Percentiles rank a stretch among this genome's conserved stretches.
These are phyloP conservation scores for Mus caroli DNA, from an alignment of 2,797 vertebrate species.

Conservation along the genomic window DNA sequence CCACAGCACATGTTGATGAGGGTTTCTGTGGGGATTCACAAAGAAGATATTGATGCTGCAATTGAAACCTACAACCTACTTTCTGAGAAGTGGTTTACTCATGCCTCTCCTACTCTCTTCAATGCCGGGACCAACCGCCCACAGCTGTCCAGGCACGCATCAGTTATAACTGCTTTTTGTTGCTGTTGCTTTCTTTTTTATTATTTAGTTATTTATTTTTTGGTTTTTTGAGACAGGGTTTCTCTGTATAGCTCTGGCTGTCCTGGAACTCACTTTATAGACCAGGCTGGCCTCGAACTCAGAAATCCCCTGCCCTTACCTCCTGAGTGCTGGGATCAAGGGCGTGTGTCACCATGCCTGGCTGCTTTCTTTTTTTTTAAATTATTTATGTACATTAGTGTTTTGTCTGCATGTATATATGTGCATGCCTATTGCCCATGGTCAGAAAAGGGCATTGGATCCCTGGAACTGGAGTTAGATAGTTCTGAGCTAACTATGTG, in stretches of 20 bases:
- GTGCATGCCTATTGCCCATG: background rate
- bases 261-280: too few species aligned
- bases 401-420: background rate
- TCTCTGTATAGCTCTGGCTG: too few species aligned
- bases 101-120: conserved; percentile 98
- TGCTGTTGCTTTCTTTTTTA: background rate
- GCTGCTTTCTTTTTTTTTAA: background rate
- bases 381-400: background rate
- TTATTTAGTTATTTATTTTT: too few species aligned
- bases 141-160: conserved; percentile 95
- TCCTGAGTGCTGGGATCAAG: too few species aligned
- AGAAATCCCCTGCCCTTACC: too few species aligned
- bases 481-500: background rate
- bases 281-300: too few species aligned
- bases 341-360: too few species aligned
- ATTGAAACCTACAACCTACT: conserved; percentile 99
- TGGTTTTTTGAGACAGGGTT: too few species aligned
- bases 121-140: conserved; percentile 98
- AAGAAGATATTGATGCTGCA: conserved; percentile 93
- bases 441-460: background rate
- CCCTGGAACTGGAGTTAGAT: background rate
- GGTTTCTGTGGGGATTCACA: conserved; percentile 97
- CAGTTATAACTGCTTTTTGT: background rate
- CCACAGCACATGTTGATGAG: conserved; percentile 99
- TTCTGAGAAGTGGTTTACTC: conserved; percentile 98